Conservation (phyloP, 2,113 vertebrate genomes). For the Cervus canadensis region DNA sequence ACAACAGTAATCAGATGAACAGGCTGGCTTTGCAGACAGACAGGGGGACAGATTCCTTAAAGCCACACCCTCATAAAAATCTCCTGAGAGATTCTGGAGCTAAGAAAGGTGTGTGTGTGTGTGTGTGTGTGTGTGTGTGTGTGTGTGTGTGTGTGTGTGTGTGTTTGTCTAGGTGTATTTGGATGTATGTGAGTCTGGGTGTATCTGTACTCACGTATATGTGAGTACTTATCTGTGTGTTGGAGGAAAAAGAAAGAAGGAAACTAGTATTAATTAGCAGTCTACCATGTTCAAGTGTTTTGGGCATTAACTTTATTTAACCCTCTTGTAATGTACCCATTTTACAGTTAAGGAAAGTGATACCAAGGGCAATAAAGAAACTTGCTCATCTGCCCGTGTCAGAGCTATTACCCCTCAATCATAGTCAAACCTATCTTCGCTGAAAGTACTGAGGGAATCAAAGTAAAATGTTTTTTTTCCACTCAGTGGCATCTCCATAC, state of each 20-base stretch:
- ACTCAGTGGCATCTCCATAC: too few species aligned
- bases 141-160: neutral
- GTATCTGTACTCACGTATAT: too few species aligned
- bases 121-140: neutral
- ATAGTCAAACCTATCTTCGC: neutral
- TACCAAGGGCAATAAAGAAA: neutral
- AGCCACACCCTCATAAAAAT: neutral
- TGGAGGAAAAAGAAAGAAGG: neutral
- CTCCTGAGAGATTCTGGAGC: neutral
- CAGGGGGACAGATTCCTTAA: accelerated
- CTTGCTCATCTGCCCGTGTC: neutral
- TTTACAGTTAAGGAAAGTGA: neutral
- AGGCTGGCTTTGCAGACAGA: neutral
- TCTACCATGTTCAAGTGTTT: neutral
- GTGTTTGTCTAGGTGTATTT: too few species aligned
- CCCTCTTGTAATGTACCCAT: neutral
- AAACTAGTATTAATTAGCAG: neutral
- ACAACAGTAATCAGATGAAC: neutral
- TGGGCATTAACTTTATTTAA: neutral
- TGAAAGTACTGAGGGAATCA: neutral
- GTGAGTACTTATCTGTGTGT: neutral
- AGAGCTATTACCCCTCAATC: neutral
- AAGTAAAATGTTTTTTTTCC: neutral
- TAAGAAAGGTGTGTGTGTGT: neutral
- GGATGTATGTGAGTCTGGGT: neutral